These are phyloP conservation scores for Oncorhynchus gorbuscha DNA, from an alignment of 2,113 vertebrate species.

Conservation along the genomic window DNA sequence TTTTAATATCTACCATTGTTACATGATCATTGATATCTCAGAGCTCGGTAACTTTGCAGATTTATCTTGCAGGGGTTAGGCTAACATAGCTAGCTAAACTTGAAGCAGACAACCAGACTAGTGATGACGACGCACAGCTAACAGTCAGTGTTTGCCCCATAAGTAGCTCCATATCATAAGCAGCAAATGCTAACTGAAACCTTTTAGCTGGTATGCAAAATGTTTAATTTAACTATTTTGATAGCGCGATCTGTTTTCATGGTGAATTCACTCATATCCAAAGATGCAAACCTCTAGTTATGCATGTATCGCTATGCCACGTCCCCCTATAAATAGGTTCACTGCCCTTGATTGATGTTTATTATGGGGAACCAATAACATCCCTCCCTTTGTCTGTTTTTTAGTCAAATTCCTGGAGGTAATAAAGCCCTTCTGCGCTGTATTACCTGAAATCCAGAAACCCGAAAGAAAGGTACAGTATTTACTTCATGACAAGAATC, in stretches of 20 bases:
- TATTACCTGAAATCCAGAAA: slow-evolving; percentile 97
- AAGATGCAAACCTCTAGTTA: background rate
- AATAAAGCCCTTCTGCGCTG: slow-evolving; percentile 98
- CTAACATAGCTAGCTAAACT: too few species aligned
- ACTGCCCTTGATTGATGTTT: background rate
- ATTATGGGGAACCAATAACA: slow-evolving; percentile 34
- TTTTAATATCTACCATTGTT: background rate
- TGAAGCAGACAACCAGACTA: background rate
- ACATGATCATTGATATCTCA: background rate
- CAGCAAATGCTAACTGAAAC: too few species aligned
- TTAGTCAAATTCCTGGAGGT: slow-evolving; percentile 99
- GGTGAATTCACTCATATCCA: background rate
- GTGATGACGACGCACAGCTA: slow-evolving; percentile 8
- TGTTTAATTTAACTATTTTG: background rate
- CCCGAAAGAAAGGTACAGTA: slow-evolving; percentile 84
- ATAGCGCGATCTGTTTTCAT: background rate
- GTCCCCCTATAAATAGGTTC: background rate
- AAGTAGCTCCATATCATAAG: background rate
- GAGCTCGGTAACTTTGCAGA: background rate
- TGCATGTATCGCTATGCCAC: background rate
- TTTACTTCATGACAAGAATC: too few species aligned
- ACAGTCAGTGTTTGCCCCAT: background rate
- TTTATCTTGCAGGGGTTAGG: background rate
- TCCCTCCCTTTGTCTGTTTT: slow-evolving; percentile 44
- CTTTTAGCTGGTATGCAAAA: background rate